A percentile compares a stretch with the other conserved stretches of the same genome.
Conservation (phyloP, 2,113 vertebrate genomes). For the Prietella phreatophila region DNA sequence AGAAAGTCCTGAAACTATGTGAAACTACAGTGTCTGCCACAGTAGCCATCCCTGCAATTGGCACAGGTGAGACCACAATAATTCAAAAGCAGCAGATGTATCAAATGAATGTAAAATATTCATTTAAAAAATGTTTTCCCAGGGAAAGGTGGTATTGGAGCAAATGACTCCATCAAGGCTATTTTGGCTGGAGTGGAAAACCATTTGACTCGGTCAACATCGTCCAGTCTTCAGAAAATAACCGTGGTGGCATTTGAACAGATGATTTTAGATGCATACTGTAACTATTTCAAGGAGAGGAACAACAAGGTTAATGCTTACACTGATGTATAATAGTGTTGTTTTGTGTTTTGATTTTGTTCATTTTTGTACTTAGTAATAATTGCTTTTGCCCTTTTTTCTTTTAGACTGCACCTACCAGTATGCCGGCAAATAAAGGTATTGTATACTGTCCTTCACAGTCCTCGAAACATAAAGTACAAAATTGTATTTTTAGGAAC, state of each 20-base stretch:
- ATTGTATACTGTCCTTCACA: neutral
- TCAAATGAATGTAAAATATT: neutral
- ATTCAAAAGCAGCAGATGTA: neutral
- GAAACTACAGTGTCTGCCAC: slow-evolving; percentile 44
- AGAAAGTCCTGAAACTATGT: slow-evolving; percentile 58
- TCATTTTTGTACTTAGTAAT: neutral
- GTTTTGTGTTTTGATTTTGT: neutral
- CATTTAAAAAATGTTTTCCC: neutral
- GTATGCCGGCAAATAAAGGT: slow-evolving; percentile 52
- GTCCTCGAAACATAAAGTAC: neutral
- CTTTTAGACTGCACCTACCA: neutral
- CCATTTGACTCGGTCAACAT: slow-evolving; percentile 39
- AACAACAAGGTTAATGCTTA: slow-evolving; percentile 45
- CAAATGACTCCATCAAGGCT: slow-evolving; percentile 48
- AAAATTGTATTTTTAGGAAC: neutral
- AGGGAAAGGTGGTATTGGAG: slow-evolving; percentile 55
- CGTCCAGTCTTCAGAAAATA: slow-evolving; percentile 46
- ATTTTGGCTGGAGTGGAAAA: slow-evolving; percentile 54
- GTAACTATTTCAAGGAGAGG: slow-evolving; percentile 31
- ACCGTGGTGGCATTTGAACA: slow-evolving; percentile 55
- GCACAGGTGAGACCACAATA: slow-evolving; percentile 56
- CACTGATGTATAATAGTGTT: neutral
- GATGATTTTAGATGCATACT: slow-evolving; percentile 40
- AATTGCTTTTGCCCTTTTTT: neutral
- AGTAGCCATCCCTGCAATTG: slow-evolving; percentile 61